Percentiles rank a stretch among this genome's conserved stretches.
Conservation (phyloP, 2,113 vertebrate genomes). For the Spheniscus mendiculus region DNA sequence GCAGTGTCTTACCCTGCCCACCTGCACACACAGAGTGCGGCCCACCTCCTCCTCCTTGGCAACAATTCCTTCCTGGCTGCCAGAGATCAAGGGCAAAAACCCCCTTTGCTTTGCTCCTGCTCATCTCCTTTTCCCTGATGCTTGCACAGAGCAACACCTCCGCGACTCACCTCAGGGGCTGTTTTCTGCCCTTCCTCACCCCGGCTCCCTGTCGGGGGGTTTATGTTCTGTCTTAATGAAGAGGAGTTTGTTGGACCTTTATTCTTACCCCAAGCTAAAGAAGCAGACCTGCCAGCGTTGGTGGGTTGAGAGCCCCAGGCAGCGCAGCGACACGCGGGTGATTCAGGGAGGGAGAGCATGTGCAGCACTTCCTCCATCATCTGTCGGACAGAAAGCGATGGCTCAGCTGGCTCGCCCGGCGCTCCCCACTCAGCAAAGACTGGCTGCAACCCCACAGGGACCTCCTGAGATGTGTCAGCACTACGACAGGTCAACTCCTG, state of each 20-base stretch:
- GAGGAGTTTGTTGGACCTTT: background rate
- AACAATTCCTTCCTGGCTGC: background rate
- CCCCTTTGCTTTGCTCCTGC: background rate
- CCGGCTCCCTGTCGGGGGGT: rapidly evolving
- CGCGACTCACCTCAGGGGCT: rapidly evolving
- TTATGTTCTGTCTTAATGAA: no score
- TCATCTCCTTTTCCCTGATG: background rate
- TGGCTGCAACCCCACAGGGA: background rate
- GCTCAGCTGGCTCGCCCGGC: background rate
- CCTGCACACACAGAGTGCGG: rapidly evolving
- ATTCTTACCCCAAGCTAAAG: background rate
- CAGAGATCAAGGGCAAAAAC: background rate
- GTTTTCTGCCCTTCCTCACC: background rate
- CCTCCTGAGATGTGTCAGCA: background rate
- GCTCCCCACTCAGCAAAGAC: background rate
- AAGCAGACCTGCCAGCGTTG: rapidly evolving
- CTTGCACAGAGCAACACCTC: background rate
- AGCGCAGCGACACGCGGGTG: background rate
- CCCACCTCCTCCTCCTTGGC: background rate
- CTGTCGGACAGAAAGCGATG: rapidly evolving
- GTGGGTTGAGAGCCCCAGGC: background rate
- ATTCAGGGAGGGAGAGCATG: background rate
- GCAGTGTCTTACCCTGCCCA: no score
- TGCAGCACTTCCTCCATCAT: background rate
- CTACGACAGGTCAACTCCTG: rapidly evolving